phyloP scores from a whole-genome alignment of 23 tunicate genomes.

The Styela plicata region DNA sequence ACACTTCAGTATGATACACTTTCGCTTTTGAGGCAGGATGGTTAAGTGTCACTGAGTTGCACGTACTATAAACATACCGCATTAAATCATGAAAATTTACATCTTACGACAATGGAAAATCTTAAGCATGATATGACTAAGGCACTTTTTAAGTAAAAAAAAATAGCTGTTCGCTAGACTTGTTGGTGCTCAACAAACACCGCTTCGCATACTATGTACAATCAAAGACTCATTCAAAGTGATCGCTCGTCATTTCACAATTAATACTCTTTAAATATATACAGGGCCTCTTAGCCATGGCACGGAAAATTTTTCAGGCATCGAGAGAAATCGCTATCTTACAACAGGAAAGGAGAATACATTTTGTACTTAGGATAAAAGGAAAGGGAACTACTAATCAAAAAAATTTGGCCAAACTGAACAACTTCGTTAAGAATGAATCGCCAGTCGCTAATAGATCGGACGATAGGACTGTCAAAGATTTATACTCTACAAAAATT shows the following conservation, averaged over 20 bases:
- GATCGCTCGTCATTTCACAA: not conserved
- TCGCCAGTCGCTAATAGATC: too few species aligned
- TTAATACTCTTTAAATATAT: not conserved
- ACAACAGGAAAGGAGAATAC: conserved; percentile 27
- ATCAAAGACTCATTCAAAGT: not conserved
- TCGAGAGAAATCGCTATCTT: not conserved
- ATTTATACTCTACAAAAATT: too few species aligned
- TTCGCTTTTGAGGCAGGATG: not conserved
- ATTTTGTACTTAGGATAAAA: conserved; percentile 16
- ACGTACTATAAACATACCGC: not conserved
- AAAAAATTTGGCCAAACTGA: too few species aligned
- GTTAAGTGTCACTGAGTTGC: not conserved
- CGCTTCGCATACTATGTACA: not conserved
- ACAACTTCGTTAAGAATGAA: too few species aligned
- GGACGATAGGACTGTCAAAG: too few species aligned
- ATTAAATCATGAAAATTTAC: not conserved
- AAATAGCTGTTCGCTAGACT: too few species aligned
- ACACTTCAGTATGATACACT: not conserved
- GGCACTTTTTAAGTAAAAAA: not conserved
- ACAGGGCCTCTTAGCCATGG: conserved; percentile 20
- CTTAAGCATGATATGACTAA: not conserved
- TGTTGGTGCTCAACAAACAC: not conserved
- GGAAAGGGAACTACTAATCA: conserved; percentile 5
- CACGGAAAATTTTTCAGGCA: not conserved
- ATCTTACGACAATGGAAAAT: not conserved